Percentiles rank a stretch among this genome's conserved stretches.
phyloP scores from a whole-genome alignment of 2,888 invertebrate species.

The Ectemnius cavifrons region DNA sequence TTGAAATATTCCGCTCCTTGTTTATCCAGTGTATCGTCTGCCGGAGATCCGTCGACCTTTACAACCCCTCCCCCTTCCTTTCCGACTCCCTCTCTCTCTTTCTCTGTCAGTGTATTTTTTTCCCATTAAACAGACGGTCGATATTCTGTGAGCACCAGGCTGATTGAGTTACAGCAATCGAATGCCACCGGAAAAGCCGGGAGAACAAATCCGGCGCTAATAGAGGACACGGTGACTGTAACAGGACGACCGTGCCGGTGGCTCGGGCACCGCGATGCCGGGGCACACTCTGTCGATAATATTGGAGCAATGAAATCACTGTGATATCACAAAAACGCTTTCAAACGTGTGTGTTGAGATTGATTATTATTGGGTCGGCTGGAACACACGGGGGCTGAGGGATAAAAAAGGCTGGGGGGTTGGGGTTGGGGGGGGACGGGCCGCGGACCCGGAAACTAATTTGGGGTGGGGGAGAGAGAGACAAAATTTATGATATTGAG shows the following conservation, averaged over 20 bases:
- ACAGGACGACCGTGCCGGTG: constrained; percentile 42
- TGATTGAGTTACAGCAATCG: no score
- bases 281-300: constrained; percentile 74
- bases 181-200: background rate
- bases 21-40: no score
- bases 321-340: constrained; percentile 78
- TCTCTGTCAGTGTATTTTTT: no score
- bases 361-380: constrained; percentile 54
- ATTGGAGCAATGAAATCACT: constrained; percentile 78
- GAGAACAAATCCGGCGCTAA: background rate
- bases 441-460: constrained; percentile 24
- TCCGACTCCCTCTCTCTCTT: no score
- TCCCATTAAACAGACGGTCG: no score
- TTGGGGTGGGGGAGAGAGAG: constrained; percentile 12
- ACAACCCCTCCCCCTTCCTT: no score
- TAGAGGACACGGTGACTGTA: background rate
- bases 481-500: constrained; percentile 68
- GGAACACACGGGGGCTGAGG: constrained; percentile 30
- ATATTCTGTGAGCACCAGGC: no score
- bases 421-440: constrained; percentile 24
- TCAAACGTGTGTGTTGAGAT: constrained; percentile 73
- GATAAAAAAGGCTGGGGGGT: constrained; percentile 18
- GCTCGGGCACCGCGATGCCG: constrained; percentile 29
- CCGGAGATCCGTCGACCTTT: no score
- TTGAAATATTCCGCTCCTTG: no score